phyloP scores from a whole-genome alignment of 2,888 invertebrate genomes.

The Latrodectus elegans region DNA sequence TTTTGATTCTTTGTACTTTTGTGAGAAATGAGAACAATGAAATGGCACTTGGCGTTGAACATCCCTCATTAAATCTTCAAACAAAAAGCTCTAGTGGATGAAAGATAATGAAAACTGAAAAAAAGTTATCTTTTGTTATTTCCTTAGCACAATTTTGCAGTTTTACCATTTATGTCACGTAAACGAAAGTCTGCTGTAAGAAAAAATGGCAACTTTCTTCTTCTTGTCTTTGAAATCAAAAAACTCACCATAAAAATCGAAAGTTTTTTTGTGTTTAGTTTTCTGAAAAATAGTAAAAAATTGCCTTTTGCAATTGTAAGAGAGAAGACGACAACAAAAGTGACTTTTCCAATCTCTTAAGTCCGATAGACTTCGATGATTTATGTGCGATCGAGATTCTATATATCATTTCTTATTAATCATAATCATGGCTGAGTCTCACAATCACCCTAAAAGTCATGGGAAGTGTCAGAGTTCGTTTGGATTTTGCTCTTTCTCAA shows the following conservation, averaged over 20 bases:
- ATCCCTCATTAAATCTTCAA: constrained; percentile 2
- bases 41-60: neutral
- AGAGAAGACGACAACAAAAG: constrained; percentile 38
- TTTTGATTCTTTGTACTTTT: neutral
- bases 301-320: constrained; percentile 7
- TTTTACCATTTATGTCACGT: no score
- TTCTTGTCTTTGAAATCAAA: no score
- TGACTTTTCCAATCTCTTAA: constrained; percentile 48
- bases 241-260: no score
- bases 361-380: constrained; percentile 46
- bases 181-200: no score
- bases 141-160: no score
- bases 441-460: constrained; percentile 41
- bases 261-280: no score
- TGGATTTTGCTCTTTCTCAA: constrained; percentile 42
- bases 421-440: constrained; percentile 37
- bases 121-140: no score
- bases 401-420: constrained; percentile 43
- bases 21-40: neutral
- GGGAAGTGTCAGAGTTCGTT: constrained; percentile 44
- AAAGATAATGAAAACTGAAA: no score
- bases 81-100: neutral
- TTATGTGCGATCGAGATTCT: constrained; percentile 52
- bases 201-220: no score
- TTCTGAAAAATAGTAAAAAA: no score